phyloP scores from a whole-genome alignment of 2,113 vertebrate species.

The Todiramphus saurophagus region DNA sequence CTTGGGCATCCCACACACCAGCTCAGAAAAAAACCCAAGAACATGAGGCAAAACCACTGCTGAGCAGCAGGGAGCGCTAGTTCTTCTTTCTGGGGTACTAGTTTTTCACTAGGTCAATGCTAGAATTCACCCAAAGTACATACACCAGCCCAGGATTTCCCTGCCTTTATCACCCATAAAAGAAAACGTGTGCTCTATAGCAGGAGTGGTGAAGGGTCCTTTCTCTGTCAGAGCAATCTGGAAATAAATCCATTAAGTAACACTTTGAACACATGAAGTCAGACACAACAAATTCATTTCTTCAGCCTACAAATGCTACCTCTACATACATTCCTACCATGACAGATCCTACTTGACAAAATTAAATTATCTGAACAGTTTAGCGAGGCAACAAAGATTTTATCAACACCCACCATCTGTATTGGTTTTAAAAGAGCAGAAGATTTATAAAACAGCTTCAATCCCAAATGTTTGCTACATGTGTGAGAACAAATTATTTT shows the following conservation, averaged over 20 bases:
- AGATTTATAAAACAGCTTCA: constrained; percentile 9
- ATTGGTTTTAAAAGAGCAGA: not conserved
- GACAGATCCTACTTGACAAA: constrained; percentile 1
- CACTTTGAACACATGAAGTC: not conserved
- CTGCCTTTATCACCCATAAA: not conserved
- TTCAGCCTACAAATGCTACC: not conserved
- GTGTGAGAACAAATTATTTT: constrained; percentile 22
- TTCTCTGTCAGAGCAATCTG: not conserved
- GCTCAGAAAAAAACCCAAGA: not conserved
- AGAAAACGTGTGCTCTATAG: not conserved
- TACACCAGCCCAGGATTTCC: not conserved
- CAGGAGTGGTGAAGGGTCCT: not conserved
- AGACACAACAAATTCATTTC: constrained; percentile 5
- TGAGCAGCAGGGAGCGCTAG: not conserved
- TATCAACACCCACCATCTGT: constrained; percentile 5
- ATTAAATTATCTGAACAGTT: constrained; percentile 40
- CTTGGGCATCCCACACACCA: not conserved
- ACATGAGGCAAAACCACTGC: not conserved
- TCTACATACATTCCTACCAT: not conserved
- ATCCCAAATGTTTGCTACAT: not conserved
- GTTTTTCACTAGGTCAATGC: not conserved
- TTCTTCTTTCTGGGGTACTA: not conserved
- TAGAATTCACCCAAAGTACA: not conserved
- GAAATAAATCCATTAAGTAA: constrained; percentile 4
- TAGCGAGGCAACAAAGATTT: constrained; percentile 28